Percentiles rank a stretch among this genome's conserved stretches.
These are phyloP conservation scores for Pristionchus mayeri DNA, from an alignment of 2,888 invertebrate species.

Conservation along the genomic window DNA sequence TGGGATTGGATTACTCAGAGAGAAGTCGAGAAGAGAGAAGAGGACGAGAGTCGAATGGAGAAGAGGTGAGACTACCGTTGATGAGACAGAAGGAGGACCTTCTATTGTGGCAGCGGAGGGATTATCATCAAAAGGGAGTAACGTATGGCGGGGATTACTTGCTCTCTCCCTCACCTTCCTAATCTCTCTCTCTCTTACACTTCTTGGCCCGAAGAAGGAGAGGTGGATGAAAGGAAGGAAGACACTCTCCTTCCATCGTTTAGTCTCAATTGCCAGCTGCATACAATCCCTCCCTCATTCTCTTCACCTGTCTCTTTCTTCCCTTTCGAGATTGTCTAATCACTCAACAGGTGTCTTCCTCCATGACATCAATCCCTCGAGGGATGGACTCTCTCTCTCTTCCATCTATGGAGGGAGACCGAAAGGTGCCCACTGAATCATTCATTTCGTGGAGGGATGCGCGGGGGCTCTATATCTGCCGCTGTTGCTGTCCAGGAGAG, in stretches of 20 bases:
- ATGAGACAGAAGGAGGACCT: neutral
- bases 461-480: neutral
- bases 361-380: neutral
- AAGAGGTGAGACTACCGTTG: neutral
- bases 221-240: neutral
- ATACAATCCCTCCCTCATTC: neutral
- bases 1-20: constrained; percentile 33
- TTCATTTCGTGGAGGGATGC: neutral
- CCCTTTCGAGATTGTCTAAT: neutral
- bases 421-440: constrained; percentile 5
- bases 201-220: neutral
- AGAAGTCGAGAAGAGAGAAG: neutral
- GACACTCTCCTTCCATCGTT: neutral
- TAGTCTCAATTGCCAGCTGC: constrained; percentile 1
- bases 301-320: constrained; percentile 21
- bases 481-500: constrained; percentile 17
- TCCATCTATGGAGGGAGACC: neutral
- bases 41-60: neutral
- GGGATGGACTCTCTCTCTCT: neutral
- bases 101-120: neutral
- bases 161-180: neutral
- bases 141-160: constrained; percentile 17
- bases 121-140: constrained; percentile 15
- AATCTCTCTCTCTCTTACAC: neutral
- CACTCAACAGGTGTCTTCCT: constrained; percentile 27